Percentiles rank a stretch among this genome's conserved stretches.
phyloP scores from a whole-genome alignment of 2,797 vertebrate species.

The Ctenopoma kingsleyae region DNA sequence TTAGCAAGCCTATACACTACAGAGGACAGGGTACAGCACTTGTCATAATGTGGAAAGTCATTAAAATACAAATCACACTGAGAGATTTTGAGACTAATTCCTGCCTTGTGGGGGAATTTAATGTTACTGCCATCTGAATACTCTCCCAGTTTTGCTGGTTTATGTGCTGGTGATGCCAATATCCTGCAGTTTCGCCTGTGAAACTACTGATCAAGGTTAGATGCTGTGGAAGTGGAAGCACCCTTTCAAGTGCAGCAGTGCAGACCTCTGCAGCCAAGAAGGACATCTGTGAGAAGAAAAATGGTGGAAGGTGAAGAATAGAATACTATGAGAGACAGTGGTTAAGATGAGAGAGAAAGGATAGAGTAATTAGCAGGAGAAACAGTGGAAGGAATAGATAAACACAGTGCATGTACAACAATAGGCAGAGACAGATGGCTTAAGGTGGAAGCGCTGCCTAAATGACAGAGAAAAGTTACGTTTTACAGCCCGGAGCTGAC shows the following conservation, averaged over 20 bases:
- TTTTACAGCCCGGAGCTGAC: constrained; percentile 37
- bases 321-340: constrained; percentile 21
- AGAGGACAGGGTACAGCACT: not conserved
- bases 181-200: constrained; percentile 17
- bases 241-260: constrained; percentile 2
- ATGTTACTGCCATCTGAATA: constrained; percentile 25
- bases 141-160: constrained; percentile 8
- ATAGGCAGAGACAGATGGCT: constrained; percentile 38
- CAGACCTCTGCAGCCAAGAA: constrained; percentile 31
- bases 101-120: constrained; percentile 1
- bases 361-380: constrained; percentile 48
- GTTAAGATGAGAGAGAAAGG: constrained; percentile 16
- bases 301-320: constrained; percentile 19
- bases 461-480: constrained; percentile 36
- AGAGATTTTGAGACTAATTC: constrained; percentile 7
- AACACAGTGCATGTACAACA: constrained; percentile 18
- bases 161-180: constrained; percentile 10
- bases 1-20: not conserved
- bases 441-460: constrained; percentile 33
- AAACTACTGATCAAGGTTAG: constrained; percentile 8
- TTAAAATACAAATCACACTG: constrained; percentile 21
- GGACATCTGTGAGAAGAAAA: constrained; percentile 26
- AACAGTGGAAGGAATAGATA: constrained; percentile 31
- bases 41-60: not conserved
- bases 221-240: constrained; percentile 12